Percentiles rank a stretch among this genome's conserved stretches.
Conservation (phyloP, 2,797 vertebrate species). For the Gobionotothen gibberifrons region DNA sequence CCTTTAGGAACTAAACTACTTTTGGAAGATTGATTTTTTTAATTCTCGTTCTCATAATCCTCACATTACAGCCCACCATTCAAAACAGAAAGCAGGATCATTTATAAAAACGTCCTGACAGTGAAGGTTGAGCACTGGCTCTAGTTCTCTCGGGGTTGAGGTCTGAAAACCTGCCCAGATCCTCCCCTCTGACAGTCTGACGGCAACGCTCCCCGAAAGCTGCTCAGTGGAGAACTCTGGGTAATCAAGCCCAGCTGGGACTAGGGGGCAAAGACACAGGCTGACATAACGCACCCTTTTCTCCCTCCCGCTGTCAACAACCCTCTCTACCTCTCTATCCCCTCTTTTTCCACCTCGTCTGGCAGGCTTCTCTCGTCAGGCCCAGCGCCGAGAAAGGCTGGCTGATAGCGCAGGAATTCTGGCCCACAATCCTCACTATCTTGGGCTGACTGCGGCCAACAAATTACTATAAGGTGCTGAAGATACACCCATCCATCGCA, state of each 20-base stretch:
- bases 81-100: conserved; percentile 26
- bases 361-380: conserved; percentile 78
- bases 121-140: conserved; percentile 4
- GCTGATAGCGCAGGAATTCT: conserved; percentile 74
- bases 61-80: conserved; percentile 17
- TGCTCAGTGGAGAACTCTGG: conserved; percentile 60
- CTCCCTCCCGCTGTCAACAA: conserved; percentile 70
- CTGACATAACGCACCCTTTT: conserved; percentile 69
- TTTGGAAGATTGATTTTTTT: neutral
- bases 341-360: conserved; percentile 54
- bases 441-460: conserved; percentile 5
- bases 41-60: conserved; percentile 3
- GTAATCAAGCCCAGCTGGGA: conserved; percentile 76
- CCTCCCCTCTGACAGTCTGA: conserved; percentile 29
- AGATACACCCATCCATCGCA: conserved; percentile 47
- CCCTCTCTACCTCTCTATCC: conserved; percentile 42
- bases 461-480: conserved; percentile 42
- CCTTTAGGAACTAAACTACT: neutral
- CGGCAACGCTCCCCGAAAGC: conserved; percentile 27
- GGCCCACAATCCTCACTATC: conserved; percentile 48
- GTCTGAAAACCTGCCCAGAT: conserved; percentile 41
- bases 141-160: conserved; percentile 14
- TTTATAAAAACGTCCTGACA: conserved; percentile 29
- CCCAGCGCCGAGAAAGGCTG: conserved; percentile 29
- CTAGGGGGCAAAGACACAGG: conserved; percentile 65